Base-by-base conservation (phyloP, 2,888 invertebrate species). In the Pemphredon lugubris region DNA sequence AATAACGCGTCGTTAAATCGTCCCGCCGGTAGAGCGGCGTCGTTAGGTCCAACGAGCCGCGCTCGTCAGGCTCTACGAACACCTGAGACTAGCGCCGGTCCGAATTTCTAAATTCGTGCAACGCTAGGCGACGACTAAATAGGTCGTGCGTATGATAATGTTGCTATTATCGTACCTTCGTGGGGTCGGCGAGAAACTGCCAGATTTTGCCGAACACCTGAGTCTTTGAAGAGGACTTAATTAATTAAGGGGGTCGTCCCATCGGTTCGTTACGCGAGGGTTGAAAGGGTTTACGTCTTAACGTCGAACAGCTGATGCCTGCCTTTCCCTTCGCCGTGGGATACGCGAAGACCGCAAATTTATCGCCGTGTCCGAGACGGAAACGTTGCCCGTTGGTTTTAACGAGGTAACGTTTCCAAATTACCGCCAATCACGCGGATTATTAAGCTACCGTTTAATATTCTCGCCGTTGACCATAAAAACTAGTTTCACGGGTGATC, bases 71-170 rank as follows among this genome's bases (percentile, higher is more conserved):
- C 47, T 47, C 54, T 23, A 34, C 9, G 54, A 57, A 48, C 85
- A 85, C 84, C 85, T 85, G 85, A 73, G 85, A 76, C 82, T 69
- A 58, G 47, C 60, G 55, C 60, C 63, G 75, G 73, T 73, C 54
- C 69, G 75, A 81, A 78, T 81, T 79, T 82, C 75, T 77, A 71
- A 72, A 74, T 77, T 71, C 74, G n/a, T 68, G 75, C 77, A 80
- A 77, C 73, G 70, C 57, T 72, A 73, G 75, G 59, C 75, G 73
- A 54, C 73, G 79, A 75, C 79, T 86, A 89, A 89, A 85, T 88
- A 87, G 89, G 87, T 89, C 89, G 87, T 89, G 89, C 85, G 86
- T 89, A 89, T 89, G 89, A 89, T 89, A 89, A 89, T 88, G 85
- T 76, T 61, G 71, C 84, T 84, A 89, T 89, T 89, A 89, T 89